Base-by-base conservation (phyloP, 2,888 invertebrate genomes). In the Tetanocera ferruginea region DNA sequence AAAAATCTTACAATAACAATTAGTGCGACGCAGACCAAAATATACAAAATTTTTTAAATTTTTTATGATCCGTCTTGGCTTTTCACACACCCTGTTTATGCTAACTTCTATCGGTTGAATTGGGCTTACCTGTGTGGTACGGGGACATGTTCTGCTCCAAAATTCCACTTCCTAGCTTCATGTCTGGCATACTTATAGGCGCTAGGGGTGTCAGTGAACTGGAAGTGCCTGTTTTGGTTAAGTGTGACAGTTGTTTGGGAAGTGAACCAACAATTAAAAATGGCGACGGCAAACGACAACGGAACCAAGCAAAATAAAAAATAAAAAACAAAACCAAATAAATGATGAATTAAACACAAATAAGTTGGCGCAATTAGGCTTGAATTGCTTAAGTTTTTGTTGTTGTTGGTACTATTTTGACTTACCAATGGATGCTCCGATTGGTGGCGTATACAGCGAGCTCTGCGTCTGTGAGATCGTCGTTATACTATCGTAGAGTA, bases 361-460 rank as follows among this genome's bases (percentile, higher is more conserved):
- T 64, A 37, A 67, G 23, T 8, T 66, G 31, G 23, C 19, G 1
- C 19, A 37, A 37, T 11, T 11, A 19, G 25, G 25, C 57, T 52
- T 19, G 6, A 6, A 2, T 62, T 1, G 5, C 2, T 31, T 62
- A 9, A 23, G 5, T 31, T 62, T 28, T 62, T 14, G 64, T 14
- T 66, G 17, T 0, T 66, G 11, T 37, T 57, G 11, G 28, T 19
- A 11, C n/a, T 37, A 23, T n/a, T 34, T 52, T 17, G 49, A 85
- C 91, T 91, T 88, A 93, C 93, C 93, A 89, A 95, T 92, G 82
- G 93, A 91, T 83, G 93, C 92, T 83, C 93, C 93, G 86, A 94
- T 91, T 60, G 96, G 94, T 82, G 95, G 95, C 80, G 96, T 95
- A 88, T 96, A 96, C 8, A 96, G 92, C 75, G 91, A 88, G 85